Evolutionary conservation across 1,140 invertebrate genomes (phyloP).

Genomic region (Prorops nasuta): DNA sequence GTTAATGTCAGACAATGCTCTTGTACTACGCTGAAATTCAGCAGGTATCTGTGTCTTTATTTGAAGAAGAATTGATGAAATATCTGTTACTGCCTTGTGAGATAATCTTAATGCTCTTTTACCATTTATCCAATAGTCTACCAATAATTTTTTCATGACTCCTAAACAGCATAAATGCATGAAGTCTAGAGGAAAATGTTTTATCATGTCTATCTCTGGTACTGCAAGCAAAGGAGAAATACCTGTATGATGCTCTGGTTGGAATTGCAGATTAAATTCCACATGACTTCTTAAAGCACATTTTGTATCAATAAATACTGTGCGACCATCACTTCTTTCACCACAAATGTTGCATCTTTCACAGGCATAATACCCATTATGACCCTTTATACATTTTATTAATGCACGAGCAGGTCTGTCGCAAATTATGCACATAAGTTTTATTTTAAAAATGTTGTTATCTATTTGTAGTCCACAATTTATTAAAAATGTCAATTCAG

Average conservation of each 20-base stretch:
- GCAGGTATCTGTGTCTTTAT: conserved; percentile 12
- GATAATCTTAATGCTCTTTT: not conserved
- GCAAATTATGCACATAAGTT: too few relatives aligned
- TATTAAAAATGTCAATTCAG: conserved; percentile 2
- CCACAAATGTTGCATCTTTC: too few relatives aligned
- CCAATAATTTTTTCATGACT: too few relatives aligned
- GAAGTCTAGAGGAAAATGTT: too few relatives aligned
- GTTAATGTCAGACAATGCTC: conserved; percentile 11
- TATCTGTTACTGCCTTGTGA: not conserved
- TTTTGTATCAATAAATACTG: not conserved
- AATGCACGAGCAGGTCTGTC: conserved; percentile 1
- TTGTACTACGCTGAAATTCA: conserved; percentile 23
- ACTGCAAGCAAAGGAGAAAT: too few relatives aligned
- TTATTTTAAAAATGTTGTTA: not conserved
- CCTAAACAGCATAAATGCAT: too few relatives aligned
- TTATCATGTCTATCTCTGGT: too few relatives aligned
- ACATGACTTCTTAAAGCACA: not conserved
- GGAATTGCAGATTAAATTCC: too few relatives aligned
- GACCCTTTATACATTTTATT: conserved; percentile 6
- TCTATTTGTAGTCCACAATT: too few relatives aligned
- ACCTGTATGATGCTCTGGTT: too few relatives aligned
- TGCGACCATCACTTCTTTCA: not conserved
- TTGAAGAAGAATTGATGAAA: not conserved
- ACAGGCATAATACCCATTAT: too few relatives aligned
- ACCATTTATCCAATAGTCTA: not conserved